Conservation (phyloP, 2,888 invertebrate species). For the Eugnorisma glareosa region DNA sequence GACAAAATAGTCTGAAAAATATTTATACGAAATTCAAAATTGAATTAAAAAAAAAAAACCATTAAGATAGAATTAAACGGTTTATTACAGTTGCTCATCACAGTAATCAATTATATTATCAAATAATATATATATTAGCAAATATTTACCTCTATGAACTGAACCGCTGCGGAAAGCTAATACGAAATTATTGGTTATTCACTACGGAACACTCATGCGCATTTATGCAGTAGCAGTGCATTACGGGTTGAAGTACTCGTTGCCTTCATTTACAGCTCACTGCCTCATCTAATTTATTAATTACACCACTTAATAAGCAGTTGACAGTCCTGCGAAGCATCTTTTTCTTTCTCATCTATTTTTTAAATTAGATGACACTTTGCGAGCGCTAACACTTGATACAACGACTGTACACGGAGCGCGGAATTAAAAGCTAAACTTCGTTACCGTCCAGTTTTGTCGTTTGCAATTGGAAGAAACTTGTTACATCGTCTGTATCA, state of each 20-base stretch:
- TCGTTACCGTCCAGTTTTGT: slow-evolving; percentile 88
- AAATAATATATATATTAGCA: too few species aligned
- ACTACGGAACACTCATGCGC: slow-evolving; percentile 14
- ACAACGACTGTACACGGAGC: slow-evolving; percentile 70
- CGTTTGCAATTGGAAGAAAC: slow-evolving; percentile 88
- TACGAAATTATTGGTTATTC: slow-evolving; percentile 25
- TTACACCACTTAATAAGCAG: slow-evolving; percentile 33
- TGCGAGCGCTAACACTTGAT: slow-evolving; percentile 54
- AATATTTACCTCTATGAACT: not conserved
- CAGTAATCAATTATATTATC: not conserved
- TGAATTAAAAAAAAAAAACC: too few species aligned
- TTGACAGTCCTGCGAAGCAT: slow-evolving; percentile 37
- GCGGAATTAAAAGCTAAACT: slow-evolving; percentile 88
- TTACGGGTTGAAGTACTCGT: slow-evolving; percentile 1
- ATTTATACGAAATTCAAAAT: too few species aligned
- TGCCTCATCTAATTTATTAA: slow-evolving; percentile 34
- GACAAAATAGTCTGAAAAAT: too few species aligned
- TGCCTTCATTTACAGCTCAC: slow-evolving; percentile 25
- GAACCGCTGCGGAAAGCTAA: not conserved
- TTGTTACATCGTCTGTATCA: slow-evolving; percentile 87
- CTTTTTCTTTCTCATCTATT: not conserved
- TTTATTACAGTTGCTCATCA: not conserved
- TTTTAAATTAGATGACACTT: slow-evolving; percentile 39
- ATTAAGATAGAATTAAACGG: not conserved
- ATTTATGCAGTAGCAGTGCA: slow-evolving; percentile 32